Base-by-base conservation (phyloP, 2,113 vertebrate species). In the Hiodon tergisus region DNA sequence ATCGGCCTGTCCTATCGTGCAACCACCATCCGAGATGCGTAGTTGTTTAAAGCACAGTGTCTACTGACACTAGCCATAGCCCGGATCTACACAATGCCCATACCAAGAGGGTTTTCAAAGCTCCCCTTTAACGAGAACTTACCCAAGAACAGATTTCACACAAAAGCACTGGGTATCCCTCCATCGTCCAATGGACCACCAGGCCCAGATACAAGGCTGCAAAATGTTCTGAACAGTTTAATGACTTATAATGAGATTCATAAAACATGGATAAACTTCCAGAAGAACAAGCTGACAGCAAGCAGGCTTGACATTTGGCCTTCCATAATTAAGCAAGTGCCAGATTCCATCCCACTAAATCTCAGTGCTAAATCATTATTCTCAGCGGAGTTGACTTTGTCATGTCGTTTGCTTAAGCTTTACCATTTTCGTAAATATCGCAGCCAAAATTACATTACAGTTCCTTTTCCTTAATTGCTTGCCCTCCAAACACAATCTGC, bases 401-500 rank as follows among this genome's bases (percentile, higher is more conserved):
- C 80, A 82, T 87, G 88, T 91, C 86, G 85, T 84, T 81, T 81
- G 85, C 89, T 88, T 88, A 91, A 90, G 86, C 85, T 77, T 72
- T 76, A 79, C 76, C 76, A 86, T 13, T 77, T 81, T 80, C 78
- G 82, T 90, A 91, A 92, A 91, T 89, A 90, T 90, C 78, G 84
- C 85, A 87, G 90, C 90, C 90, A 92, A 90, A 92, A 92, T 91
- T 90, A 89, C 88, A 91, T 92, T 90, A 89, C 87, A 89, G 86
- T 90, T 92, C 81, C 70, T 83, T 81, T 90, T 90, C 84, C 90
- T 91, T 92, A 92, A 92, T 92, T 92, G 90, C 91, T 89, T 91
- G 90, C 91, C 91, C 90, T 91, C 90, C 88, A 91, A 92, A 92
- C 90, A 90, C 90, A 92, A 92, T 92, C 91, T 92, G 91, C 90